phyloP scores from a whole-genome alignment of 2,888 invertebrate genomes.

The Orchesella flavescens region DNA sequence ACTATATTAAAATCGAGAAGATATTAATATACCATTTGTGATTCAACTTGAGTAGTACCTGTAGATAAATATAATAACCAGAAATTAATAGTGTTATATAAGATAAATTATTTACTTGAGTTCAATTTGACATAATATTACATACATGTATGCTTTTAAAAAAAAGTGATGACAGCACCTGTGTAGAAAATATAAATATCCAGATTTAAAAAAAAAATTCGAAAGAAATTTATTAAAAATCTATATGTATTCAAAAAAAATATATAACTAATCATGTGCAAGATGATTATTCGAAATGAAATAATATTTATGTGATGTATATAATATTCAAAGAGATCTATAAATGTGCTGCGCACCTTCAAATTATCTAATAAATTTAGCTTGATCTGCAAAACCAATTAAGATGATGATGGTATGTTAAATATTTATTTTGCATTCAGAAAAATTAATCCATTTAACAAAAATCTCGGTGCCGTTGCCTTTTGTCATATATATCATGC shows the following conservation, averaged over 20 bases:
- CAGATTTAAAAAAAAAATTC: background rate
- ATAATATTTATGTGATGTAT: background rate
- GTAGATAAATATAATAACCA: background rate
- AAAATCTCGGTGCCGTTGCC: too few relatives aligned
- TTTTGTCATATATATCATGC: too few relatives aligned
- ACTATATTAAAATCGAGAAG: background rate
- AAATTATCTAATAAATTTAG: background rate
- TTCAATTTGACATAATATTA: background rate
- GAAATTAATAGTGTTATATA: background rate
- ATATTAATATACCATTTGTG: conserved; percentile 24
- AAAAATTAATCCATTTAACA: too few relatives aligned
- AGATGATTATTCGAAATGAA: background rate
- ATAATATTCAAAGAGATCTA: background rate
- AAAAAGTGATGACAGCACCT: background rate
- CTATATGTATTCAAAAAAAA: background rate
- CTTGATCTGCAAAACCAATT: background rate
- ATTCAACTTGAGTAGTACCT: conserved; percentile 39
- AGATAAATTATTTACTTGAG: background rate
- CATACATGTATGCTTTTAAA: too few relatives aligned
- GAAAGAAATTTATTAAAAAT: background rate
- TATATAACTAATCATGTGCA: too few relatives aligned
- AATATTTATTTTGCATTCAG: background rate
- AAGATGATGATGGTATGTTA: background rate
- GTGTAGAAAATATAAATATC: background rate
- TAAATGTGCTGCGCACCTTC: conserved; percentile 8